These are phyloP conservation scores for Seriola aureovittata DNA, from an alignment of 2,113 vertebrate species.

Conservation along the genomic window DNA sequence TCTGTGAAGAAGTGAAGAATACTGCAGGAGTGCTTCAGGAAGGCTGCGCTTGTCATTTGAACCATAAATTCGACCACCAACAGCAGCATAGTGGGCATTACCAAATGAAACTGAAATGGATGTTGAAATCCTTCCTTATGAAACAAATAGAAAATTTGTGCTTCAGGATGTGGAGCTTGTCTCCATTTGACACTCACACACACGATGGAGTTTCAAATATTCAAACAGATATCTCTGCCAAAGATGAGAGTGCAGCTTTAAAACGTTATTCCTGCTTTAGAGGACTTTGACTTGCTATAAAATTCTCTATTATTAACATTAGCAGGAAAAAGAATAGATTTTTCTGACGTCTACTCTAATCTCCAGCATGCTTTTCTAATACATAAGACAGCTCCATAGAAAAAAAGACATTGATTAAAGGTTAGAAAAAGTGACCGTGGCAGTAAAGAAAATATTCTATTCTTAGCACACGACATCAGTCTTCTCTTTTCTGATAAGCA, in stretches of 20 bases:
- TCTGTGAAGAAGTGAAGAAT: neutral
- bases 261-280: slow-evolving; percentile 5
- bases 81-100: neutral
- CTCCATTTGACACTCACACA: neutral
- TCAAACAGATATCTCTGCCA: neutral
- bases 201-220: slow-evolving; percentile 9
- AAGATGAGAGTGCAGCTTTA: slow-evolving; percentile 16
- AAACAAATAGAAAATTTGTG: neutral
- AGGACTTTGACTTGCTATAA: slow-evolving; percentile 23
- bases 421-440: neutral
- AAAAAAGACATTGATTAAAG: slow-evolving; percentile 24
- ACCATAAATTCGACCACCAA: neutral
- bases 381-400: slow-evolving; percentile 4
- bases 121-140: neutral
- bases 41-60: neutral
- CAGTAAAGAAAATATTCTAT: slow-evolving; percentile 15
- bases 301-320: slow-evolving; percentile 7
- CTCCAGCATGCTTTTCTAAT: slow-evolving; percentile 13
- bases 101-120: neutral
- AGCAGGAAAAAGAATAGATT: neutral
- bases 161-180: neutral
- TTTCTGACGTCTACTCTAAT: slow-evolving; percentile 23
- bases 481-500: slow-evolving; percentile 6
- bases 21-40: neutral
- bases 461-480: slow-evolving; percentile 11